Evolutionary conservation across 2,888 invertebrate species (phyloP).

Genomic region (Kuschelorhynchus macadamiae): DNA sequence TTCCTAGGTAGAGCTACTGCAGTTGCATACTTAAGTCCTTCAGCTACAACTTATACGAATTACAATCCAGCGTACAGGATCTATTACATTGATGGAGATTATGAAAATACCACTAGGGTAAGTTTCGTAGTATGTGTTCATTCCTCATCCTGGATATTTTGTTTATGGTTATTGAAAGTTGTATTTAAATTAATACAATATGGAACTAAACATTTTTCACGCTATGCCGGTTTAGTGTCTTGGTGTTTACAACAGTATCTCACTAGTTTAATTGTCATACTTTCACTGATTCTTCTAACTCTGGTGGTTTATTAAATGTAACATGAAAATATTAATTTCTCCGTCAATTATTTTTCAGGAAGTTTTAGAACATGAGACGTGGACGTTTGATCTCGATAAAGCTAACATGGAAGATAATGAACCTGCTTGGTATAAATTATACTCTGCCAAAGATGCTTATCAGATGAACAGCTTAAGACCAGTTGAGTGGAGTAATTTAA

Average conservation of each 20-base stretch:
- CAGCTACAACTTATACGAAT: slow-evolving; percentile 92
- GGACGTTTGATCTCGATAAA: slow-evolving; percentile 93
- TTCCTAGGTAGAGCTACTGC: slow-evolving; percentile 80
- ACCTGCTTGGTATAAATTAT: slow-evolving; percentile 90
- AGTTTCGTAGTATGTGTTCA: slow-evolving; percentile 63
- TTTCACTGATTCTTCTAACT: too few relatives aligned
- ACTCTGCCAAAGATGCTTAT: slow-evolving; percentile 86
- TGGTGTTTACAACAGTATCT: too few relatives aligned
- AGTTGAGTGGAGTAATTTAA: slow-evolving; percentile 90
- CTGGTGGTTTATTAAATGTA: too few relatives aligned
- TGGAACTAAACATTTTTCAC: too few relatives aligned
- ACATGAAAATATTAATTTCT: too few relatives aligned
- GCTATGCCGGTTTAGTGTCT: too few relatives aligned
- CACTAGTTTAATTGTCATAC: too few relatives aligned
- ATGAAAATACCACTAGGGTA: slow-evolving; percentile 83
- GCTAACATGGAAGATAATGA: slow-evolving; percentile 81
- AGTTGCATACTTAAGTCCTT: slow-evolving; percentile 93
- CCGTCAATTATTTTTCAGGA: slow-evolving; percentile 77
- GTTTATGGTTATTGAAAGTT: too few relatives aligned
- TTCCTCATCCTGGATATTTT: too few relatives aligned
- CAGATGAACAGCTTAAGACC: slow-evolving; percentile 87
- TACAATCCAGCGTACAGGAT: slow-evolving; percentile 96
- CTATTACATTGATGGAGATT: slow-evolving; percentile 95
- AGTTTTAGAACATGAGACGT: slow-evolving; percentile 95
- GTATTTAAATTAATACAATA: too few relatives aligned